These are phyloP conservation scores for Drosophila bunnanda DNA, from an alignment of 2,888 invertebrate genomes.

Conservation along the genomic window DNA sequence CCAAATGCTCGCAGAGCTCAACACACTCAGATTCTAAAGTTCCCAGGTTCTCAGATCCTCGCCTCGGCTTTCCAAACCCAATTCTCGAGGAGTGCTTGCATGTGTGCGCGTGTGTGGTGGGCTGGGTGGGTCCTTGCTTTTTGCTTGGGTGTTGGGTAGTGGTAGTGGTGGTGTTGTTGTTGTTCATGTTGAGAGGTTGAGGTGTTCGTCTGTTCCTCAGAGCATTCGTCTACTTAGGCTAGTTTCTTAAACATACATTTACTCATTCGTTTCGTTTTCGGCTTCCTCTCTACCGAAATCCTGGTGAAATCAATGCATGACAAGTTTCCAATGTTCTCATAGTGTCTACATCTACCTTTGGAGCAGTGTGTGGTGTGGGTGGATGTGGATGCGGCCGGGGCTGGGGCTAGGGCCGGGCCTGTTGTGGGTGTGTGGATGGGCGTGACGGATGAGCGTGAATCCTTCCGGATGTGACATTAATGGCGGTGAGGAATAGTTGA, in stretches of 20 bases:
- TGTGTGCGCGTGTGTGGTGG: constrained; percentile 15
- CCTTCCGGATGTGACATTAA: constrained; percentile 41
- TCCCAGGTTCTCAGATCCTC: constrained; percentile 21
- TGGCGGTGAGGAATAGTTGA: constrained; percentile 59
- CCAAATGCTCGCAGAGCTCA: constrained; percentile 62
- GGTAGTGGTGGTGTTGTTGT: constrained; percentile 23
- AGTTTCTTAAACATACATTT: constrained; percentile 73
- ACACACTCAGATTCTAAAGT: constrained; percentile 38
- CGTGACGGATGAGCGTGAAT: constrained; percentile 36
- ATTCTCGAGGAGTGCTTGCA: constrained; percentile 24
- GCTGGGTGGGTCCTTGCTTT: not conserved
- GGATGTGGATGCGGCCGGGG: constrained; percentile 24
- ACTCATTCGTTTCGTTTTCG: constrained; percentile 62
- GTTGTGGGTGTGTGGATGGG: constrained; percentile 23
- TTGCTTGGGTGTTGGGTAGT: constrained; percentile 22
- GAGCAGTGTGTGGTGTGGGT: constrained; percentile 64
- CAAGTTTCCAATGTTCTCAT: constrained; percentile 55
- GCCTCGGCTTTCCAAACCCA: constrained; percentile 1
- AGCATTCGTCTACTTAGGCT: constrained; percentile 81
- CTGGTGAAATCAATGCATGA: constrained; percentile 67
- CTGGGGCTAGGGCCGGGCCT: constrained; percentile 7
- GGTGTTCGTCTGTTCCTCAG: constrained; percentile 44
- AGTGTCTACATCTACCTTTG: constrained; percentile 80
- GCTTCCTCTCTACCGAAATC: constrained; percentile 52
- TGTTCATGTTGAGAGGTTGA: constrained; percentile 59